These are phyloP conservation scores for Gambelia wislizenii DNA, from an alignment of 2,797 vertebrate genomes.

Conservation along the genomic window DNA sequence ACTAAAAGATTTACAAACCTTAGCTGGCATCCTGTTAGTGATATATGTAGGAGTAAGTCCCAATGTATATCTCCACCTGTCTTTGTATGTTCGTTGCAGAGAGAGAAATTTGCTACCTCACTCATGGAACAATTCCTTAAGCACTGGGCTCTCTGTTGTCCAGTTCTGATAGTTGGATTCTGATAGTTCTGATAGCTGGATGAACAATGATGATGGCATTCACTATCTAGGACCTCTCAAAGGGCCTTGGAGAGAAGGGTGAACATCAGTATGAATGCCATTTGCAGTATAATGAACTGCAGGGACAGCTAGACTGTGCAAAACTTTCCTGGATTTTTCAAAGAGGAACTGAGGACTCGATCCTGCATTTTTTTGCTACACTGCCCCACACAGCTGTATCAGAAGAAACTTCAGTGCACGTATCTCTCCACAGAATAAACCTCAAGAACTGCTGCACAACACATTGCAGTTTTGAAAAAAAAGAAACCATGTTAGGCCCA, in stretches of 20 bases:
- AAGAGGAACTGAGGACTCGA: not conserved
- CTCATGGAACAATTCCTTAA: no score
- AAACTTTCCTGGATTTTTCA: not conserved
- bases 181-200: not conserved
- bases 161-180: not conserved
- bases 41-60: no score
- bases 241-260: conserved; percentile 4
- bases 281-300: conserved; percentile 25
- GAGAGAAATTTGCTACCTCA: no score
- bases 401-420: conserved; percentile 22
- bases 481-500: conserved; percentile 53
- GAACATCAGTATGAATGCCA: not conserved
- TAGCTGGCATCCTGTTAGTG: no score
- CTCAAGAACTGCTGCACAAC: conserved; percentile 36
- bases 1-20: no score
- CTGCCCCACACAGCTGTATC: not conserved
- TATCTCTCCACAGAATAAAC: conserved; percentile 22
- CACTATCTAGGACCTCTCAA: not conserved
- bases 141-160: no score
- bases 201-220: not conserved
- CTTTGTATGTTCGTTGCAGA: no score
- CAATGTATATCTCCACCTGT: no score
- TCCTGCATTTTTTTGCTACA: conserved; percentile 37
- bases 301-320: not conserved
- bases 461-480: conserved; percentile 46